Conservation (phyloP, 2,888 invertebrate species). For the Leucania comma region DNA sequence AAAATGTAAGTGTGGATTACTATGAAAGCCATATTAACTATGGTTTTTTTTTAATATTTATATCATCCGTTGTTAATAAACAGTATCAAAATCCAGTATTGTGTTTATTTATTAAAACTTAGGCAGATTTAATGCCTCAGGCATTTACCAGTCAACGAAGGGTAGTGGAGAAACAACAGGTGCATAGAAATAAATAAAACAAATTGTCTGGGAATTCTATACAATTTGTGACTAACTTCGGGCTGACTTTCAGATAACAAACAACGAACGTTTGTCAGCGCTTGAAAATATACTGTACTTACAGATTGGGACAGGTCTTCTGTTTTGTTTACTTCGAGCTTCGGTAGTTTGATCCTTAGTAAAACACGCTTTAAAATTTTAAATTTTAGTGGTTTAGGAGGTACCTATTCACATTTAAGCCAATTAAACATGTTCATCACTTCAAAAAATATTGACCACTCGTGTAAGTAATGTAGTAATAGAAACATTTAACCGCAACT, state of each 20-base stretch:
- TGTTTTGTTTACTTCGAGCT: neutral
- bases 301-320: too few species aligned
- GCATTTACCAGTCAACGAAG: too few species aligned
- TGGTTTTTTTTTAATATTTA: neutral
- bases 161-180: too few species aligned
- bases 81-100: too few species aligned
- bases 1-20: conserved; percentile 21
- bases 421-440: neutral
- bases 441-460: neutral
- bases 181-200: too few species aligned
- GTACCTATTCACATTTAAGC: neutral
- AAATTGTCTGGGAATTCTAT: neutral
- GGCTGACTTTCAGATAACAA: neutral
- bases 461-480: neutral
- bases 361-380: neutral
- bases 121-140: too few species aligned
- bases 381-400: neutral
- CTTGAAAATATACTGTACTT: too few species aligned
- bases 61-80: neutral
- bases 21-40: conserved; percentile 1
- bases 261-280: neutral
- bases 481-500: conserved; percentile 15
- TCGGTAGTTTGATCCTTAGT: neutral
- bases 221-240: neutral
- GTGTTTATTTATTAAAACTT: too few species aligned